These are phyloP conservation scores for Folsomia candida DNA, from an alignment of 2,888 invertebrate genomes.

Conservation along the genomic window DNA sequence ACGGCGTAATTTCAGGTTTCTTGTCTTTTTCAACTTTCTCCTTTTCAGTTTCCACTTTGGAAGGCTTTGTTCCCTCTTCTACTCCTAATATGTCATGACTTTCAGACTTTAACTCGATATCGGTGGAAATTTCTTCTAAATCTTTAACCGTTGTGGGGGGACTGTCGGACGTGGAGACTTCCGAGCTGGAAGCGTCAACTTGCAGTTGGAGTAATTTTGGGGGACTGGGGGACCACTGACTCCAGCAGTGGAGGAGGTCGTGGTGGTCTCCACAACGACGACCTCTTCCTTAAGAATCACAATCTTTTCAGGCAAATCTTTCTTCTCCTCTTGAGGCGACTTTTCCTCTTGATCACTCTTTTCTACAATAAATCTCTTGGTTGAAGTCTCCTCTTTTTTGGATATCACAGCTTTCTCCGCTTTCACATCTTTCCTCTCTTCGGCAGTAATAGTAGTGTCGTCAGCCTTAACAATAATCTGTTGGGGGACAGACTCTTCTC, in stretches of 20 bases:
- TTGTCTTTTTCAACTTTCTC: not conserved
- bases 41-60: not conserved
- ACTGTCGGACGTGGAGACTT: not conserved
- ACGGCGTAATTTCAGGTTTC: not conserved
- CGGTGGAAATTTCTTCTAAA: not conserved
- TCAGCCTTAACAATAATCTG: constrained; percentile 11
- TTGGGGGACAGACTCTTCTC: not conserved
- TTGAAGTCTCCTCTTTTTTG: constrained; percentile 37
- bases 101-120: not conserved
- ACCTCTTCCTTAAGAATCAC: not conserved
- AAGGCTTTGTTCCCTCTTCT: no score
- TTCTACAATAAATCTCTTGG: not conserved
- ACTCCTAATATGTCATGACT: not conserved
- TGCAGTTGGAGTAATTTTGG: no score
- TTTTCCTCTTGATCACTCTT: constrained; percentile 10
- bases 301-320: constrained; percentile 36
- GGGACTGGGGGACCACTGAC: no score
- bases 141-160: not conserved
- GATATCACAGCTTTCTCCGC: constrained; percentile 58
- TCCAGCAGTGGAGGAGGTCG: not conserved
- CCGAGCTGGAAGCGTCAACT: not conserved
- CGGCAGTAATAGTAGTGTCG: constrained; percentile 23
- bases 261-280: not conserved
- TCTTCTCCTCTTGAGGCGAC: constrained; percentile 39
- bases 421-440: constrained; percentile 55